Evolutionary conservation across 2,888 invertebrate species (phyloP).

Genomic region (Leuctra nigra): DNA sequence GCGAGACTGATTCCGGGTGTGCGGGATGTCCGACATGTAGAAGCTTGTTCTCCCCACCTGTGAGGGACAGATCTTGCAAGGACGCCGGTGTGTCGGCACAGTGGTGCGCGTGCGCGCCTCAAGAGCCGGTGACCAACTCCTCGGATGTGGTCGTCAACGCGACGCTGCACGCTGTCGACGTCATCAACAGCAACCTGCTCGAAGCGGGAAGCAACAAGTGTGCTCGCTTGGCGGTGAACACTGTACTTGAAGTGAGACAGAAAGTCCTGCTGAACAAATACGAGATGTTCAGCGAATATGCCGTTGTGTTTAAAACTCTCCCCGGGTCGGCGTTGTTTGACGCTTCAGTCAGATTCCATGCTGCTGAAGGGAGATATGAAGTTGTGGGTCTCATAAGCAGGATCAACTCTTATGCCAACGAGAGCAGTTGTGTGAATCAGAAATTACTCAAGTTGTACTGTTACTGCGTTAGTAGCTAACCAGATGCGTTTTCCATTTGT

Average conservation of each 20-base stretch:
- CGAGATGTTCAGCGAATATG: conserved; percentile 44
- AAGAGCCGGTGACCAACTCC: conserved; percentile 30
- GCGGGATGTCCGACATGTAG: conserved; percentile 54
- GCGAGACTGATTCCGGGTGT: neutral
- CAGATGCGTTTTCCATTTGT: no score
- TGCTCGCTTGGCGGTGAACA: conserved; percentile 46
- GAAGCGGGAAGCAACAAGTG: conserved; percentile 41
- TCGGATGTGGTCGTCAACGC: conserved; percentile 48
- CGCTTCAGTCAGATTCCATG: conserved; percentile 58
- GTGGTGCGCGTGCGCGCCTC: conserved; percentile 60
- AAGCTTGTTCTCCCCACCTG: conserved; percentile 54
- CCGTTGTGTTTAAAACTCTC: conserved; percentile 57
- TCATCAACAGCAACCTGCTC: conserved; percentile 36
- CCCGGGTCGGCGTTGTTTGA: conserved; percentile 65
- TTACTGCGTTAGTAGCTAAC: no score
- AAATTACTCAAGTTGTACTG: no score
- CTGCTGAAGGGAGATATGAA: no score
- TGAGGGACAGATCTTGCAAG: conserved; percentile 55
- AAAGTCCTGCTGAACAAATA: conserved; percentile 35
- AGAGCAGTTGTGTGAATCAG: no score
- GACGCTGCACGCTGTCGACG: conserved; percentile 44
- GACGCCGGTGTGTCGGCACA: conserved; percentile 61
- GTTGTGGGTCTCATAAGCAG: no score
- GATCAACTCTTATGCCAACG: no score
- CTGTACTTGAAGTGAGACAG: conserved; percentile 44